Conservation (phyloP, 2,797 vertebrate genomes). For the Liasis olivaceus region DNA sequence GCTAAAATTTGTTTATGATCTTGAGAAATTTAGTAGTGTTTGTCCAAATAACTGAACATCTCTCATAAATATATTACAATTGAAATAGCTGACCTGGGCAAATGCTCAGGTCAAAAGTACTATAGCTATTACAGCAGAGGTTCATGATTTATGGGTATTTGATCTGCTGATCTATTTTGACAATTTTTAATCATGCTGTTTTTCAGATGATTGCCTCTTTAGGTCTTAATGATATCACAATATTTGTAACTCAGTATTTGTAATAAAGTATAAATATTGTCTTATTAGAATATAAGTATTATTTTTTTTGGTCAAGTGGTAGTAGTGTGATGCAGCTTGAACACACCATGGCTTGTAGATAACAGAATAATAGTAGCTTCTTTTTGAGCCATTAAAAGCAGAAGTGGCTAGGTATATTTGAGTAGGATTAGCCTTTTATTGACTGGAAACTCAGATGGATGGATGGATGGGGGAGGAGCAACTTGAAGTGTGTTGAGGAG, state of each 20-base stretch:
- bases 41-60: background rate
- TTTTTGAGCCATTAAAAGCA: slow-evolving; percentile 63
- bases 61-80: background rate
- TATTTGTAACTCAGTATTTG: background rate
- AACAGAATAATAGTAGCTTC: slow-evolving; percentile 20
- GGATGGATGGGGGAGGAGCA: slow-evolving; percentile 81
- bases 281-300: background rate
- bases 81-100: background rate
- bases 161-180: background rate
- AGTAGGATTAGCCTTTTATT: slow-evolving; percentile 75
- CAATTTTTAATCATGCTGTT: background rate
- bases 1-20: background rate
- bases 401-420: slow-evolving; percentile 64
- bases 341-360: slow-evolving; percentile 58
- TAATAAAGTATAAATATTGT: slow-evolving; percentile 17
- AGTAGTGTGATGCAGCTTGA: background rate
- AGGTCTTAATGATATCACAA: background rate
- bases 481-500: slow-evolving; percentile 73
- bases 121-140: background rate
- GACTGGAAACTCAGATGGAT: slow-evolving; percentile 80
- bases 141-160: background rate
- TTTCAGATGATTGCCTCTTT: background rate
- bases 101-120: background rate
- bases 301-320: background rate
- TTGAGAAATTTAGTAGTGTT: background rate